phyloP scores from a whole-genome alignment of 2,888 invertebrate species.

The Atrina japonica region DNA sequence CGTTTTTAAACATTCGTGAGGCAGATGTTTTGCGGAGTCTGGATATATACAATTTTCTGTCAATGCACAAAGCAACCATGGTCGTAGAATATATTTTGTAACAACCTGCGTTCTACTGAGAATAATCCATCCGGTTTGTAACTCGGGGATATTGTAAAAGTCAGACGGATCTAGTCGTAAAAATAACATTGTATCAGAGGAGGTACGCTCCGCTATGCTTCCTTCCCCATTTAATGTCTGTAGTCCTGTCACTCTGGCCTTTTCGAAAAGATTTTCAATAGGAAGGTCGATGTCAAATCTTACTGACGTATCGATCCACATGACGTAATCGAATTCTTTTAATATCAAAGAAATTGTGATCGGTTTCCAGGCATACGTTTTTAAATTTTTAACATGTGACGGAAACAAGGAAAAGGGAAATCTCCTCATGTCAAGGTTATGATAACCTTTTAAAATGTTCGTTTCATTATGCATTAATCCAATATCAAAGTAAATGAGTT shows the following conservation, averaged over 20 bases:
- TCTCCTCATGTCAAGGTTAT: constrained; percentile 49
- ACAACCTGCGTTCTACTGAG: background rate
- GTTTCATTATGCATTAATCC: constrained; percentile 34
- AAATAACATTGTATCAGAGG: background rate
- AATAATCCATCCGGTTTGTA: background rate
- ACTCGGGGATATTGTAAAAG: background rate
- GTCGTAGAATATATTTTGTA: background rate
- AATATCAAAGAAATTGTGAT: constrained; percentile 50
- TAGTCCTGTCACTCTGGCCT: background rate
- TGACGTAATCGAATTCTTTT: constrained; percentile 31
- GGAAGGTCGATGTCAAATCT: background rate
- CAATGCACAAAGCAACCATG: constrained; percentile 12
- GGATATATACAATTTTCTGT: constrained; percentile 14
- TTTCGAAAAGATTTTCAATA: background rate
- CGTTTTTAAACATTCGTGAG: background rate
- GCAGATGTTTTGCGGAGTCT: background rate
- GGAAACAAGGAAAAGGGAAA: constrained; percentile 52
- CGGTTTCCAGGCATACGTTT: constrained; percentile 57
- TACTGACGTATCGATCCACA: constrained; percentile 35
- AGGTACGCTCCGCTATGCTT: constrained; percentile 1
- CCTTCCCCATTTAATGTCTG: background rate
- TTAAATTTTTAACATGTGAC: constrained; percentile 30
- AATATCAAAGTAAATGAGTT: constrained; percentile 48
- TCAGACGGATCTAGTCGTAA: constrained; percentile 5
- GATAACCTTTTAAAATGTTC: constrained; percentile 29